A percentile compares a stretch with the other conserved stretches of the same genome.
These are phyloP conservation scores for Plemyria rubiginata DNA, from an alignment of 2,888 invertebrate species.

Conservation along the genomic window DNA sequence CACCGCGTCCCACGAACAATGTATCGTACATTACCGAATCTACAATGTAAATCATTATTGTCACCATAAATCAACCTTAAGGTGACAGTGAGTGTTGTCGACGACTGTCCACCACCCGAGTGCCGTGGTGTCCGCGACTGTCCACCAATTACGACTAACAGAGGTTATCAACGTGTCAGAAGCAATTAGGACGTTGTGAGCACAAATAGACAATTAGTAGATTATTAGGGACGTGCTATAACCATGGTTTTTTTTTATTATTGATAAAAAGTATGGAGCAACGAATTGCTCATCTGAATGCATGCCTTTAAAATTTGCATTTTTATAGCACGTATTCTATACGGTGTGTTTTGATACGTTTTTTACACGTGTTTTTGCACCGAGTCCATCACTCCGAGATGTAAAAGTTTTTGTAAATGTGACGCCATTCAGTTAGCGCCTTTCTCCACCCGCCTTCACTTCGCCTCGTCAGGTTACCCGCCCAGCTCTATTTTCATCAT, in stretches of 20 bases:
- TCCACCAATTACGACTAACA: constrained; percentile 18
- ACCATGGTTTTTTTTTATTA: background rate
- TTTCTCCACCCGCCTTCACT: too few species aligned
- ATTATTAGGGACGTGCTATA: constrained; percentile 20
- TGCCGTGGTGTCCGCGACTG: constrained; percentile 19
- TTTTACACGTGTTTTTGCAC: too few species aligned
- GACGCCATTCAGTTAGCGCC: too few species aligned
- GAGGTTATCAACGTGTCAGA: constrained; percentile 41
- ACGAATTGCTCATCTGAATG: constrained; percentile 7
- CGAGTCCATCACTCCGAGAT: too few species aligned
- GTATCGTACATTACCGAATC: constrained; percentile 26
- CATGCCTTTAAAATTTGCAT: too few species aligned
- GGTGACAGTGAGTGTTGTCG: constrained; percentile 22
- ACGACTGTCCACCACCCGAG: constrained; percentile 17
- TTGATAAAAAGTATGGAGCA: too few species aligned
- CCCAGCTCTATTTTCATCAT: too few species aligned
- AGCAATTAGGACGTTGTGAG: constrained; percentile 36
- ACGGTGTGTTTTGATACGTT: too few species aligned
- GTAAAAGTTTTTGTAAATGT: too few species aligned
- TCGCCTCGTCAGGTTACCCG: too few species aligned
- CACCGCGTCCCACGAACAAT: constrained; percentile 15
- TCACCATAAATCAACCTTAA: constrained; percentile 29
- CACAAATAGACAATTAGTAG: constrained; percentile 38
- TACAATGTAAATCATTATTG: constrained; percentile 28
- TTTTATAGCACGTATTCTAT: too few species aligned